Percentiles rank a stretch among this genome's conserved stretches.
phyloP scores from a whole-genome alignment of 2,888 invertebrate genomes.

The Morpho helenor region DNA sequence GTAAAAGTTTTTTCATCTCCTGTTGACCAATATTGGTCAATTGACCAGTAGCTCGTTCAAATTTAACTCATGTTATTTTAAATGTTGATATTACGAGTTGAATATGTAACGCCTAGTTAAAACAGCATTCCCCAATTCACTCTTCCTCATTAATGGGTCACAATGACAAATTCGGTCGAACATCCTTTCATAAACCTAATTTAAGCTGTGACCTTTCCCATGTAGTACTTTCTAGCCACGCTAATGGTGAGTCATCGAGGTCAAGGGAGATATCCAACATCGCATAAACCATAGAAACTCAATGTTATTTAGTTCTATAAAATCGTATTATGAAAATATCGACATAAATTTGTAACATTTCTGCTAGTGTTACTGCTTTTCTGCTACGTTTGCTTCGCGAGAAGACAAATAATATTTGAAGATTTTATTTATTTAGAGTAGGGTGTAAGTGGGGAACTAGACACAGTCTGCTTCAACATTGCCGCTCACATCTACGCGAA shows the following conservation, averaged over 20 bases:
- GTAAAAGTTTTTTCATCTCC: no score
- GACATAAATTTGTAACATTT: constrained; percentile 1
- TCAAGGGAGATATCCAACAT: constrained; percentile 33
- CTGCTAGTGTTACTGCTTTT: no score
- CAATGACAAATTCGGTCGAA: constrained; percentile 55
- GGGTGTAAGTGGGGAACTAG: no score
- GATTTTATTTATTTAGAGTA: no score
- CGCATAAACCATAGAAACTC: constrained; percentile 23
- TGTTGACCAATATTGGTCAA: no score
- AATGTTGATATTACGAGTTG: constrained; percentile 4
- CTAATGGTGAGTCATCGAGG: constrained; percentile 33
- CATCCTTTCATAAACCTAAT: constrained; percentile 62
- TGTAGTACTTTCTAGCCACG: constrained; percentile 31
- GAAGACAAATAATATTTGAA: no score
- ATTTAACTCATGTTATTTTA: not conserved
- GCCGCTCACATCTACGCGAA: no score
- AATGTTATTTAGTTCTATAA: constrained; percentile 9
- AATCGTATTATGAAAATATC: constrained; percentile 11
- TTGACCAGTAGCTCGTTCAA: no score
- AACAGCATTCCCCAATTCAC: constrained; percentile 47
- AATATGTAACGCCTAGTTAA: constrained; percentile 18
- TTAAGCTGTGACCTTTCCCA: constrained; percentile 45
- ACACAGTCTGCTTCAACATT: no score
- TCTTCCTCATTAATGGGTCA: constrained; percentile 71
- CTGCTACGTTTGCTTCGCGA: no score